Base-by-base conservation (phyloP, 2,797 vertebrate species). In the Falco berigora region DNA sequence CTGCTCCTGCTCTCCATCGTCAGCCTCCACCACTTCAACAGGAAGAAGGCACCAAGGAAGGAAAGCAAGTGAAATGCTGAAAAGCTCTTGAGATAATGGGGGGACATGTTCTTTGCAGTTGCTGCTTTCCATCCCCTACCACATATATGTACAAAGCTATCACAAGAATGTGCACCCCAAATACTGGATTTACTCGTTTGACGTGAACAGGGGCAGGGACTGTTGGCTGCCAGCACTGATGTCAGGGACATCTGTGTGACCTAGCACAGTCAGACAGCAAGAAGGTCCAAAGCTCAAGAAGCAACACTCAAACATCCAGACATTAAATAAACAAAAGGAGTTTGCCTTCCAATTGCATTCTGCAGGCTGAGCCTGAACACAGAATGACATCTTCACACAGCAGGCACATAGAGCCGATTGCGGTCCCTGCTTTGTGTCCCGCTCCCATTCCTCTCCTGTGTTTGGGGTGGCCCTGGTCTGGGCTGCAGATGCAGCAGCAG, bases 11-110 rank as follows among this genome's bases (percentile, higher is more conserved):
- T 16, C 98, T 99, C 61, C 99, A 99, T 95, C 98, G 99, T 38
- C 99, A 99, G 97, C 99, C 99, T 10, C 99, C 99, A 0, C 99
- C 99, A 4, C 99, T 99, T 6, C 99, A 99, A 96, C 99, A 99
- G 95, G n/a, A n/a, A 62, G 46, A 94, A 82, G 61, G 64, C 30
- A 91, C 9, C 11, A 21, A 47, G 30, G 28, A 68, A 5, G 23
- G 7, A 50, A 84, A 79, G 36, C 14, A 27, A 86, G 19, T 15
- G 62, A 91, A 83, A 86, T 36, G 15, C 32, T 56, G 47, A 25
- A 66, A 67, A 90, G 40, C 19, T 73, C 55, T 52, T 9, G 11
- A 76, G 44, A 32, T 44, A 46, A 28, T 18, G 23, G 36, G 53
- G 32, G 19, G 20, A 63, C 7, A n/a, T 22, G 18, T 46, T 58